Base-by-base conservation (phyloP, 2,113 vertebrate genomes). In the Microcebus ravelobensis region DNA sequence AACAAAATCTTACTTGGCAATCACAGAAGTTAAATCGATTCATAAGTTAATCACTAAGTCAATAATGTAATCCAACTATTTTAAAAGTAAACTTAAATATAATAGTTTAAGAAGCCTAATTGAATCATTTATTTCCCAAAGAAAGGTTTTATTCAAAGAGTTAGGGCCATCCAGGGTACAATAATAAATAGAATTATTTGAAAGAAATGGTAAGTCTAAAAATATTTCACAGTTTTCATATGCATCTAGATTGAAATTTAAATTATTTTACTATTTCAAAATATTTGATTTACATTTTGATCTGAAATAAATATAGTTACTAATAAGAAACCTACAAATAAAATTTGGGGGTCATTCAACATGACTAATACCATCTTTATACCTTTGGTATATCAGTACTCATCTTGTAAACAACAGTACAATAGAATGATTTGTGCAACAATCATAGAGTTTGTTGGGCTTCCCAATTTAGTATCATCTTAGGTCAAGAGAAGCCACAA, bases 1-100 rank as follows among this genome's bases (percentile, higher is more conserved):
- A 90, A 77, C 34, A 87, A 89, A 87, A 95, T 87, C 80, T 90
- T 59, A 25, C 23, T 95, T 90, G 82, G 61, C 21, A 76, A 6
- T 82, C 21, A 48, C 4, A 70, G 31, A 89, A 52, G 1, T 81
- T 91, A 42, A 67, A 89, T 92, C 68, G 71, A 3, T 77, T 77
- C 50, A 21, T 6, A 80, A 81, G 31, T 70, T 76, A 90, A 42
- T 79, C 65, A 68, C 29, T 70, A 81, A 93, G 55, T 79, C 88
- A 94, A 88, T 76, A 92, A 42, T 5, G 6, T 73, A 50, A n/a
- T 68, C 6, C 29, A 91, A 61, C 13, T 57, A 55, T 67, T 95
- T 91, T 61, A 70, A 92, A 89, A 80, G 2, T 70, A 74, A 63
- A 48, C 11, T 18, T 86, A 86, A 96, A 95, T 65, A 21, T n/a